Conservation (phyloP, 1,140 invertebrate species). For the Orchesella cincta region DNA sequence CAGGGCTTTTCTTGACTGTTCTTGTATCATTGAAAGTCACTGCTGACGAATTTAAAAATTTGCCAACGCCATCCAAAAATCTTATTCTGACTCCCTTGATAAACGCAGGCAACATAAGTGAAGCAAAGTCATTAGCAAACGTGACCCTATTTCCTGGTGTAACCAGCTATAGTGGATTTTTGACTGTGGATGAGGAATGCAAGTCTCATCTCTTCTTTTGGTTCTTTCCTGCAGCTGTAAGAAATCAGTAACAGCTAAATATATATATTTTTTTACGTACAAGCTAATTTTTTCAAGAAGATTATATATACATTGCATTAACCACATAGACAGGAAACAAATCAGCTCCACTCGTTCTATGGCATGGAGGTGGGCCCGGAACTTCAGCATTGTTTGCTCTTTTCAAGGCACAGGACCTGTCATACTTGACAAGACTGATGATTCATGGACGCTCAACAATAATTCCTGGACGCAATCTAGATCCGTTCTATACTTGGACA, state of each 20-base stretch:
- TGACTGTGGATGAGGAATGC: conserved; percentile 14
- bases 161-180: conserved; percentile 1
- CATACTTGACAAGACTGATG: not conserved
- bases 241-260: not conserved
- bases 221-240: conserved; percentile 25
- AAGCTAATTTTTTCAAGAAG: not conserved
- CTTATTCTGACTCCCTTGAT: conserved; percentile 10
- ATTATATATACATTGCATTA: not conserved
- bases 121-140: not conserved
- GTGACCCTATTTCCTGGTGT: not conserved
- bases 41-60: not conserved
- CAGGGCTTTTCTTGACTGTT: not conserved
- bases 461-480: not conserved
- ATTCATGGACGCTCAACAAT: not conserved
- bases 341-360: conserved; percentile 20
- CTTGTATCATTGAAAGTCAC: not conserved
- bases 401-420: conserved; percentile 6
- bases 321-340: conserved; percentile 5
- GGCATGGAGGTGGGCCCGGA: conserved; percentile 27
- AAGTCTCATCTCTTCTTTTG: conserved; percentile 23
- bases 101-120: not conserved
- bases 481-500: conserved; percentile 17
- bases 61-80: not conserved
- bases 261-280: not conserved
- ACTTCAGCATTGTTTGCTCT: not conserved